These are phyloP conservation scores for Bufo bufo DNA, from an alignment of 2,113 vertebrate genomes.

Conservation along the genomic window DNA sequence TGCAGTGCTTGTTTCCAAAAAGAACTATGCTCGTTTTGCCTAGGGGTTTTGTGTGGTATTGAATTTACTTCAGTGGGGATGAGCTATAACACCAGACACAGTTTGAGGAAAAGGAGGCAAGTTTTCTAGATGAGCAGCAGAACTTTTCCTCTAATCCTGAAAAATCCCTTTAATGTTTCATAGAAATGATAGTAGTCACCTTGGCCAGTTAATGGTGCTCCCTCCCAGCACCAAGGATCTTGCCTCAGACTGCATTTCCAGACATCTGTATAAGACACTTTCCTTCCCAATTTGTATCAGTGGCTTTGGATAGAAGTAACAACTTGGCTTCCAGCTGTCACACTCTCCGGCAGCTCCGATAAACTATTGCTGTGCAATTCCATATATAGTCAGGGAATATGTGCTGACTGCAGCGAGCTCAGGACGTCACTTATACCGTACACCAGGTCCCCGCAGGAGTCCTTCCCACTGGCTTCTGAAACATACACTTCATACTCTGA, in stretches of 20 bases:
- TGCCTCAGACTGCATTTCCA: neutral
- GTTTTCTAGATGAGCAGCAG: neutral
- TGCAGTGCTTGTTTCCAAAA: no score
- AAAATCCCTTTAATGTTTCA: neutral
- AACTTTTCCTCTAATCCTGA: neutral
- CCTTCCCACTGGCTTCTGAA: constrained; percentile 16
- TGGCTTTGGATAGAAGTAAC: constrained; percentile 8
- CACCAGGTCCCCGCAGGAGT: constrained; percentile 38
- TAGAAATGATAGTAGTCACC: neutral
- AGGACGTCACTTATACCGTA: constrained; percentile 45
- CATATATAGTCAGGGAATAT: constrained; percentile 68
- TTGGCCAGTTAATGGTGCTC: neutral
- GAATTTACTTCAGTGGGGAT: neutral
- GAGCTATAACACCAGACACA: neutral
- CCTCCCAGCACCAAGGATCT: neutral
- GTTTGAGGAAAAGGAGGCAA: neutral
- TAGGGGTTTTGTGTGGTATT: neutral
- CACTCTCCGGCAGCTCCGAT: constrained; percentile 62
- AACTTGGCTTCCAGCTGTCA: constrained; percentile 63
- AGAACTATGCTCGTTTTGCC: neutral
- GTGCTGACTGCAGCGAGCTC: constrained; percentile 59
- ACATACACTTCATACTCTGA: constrained; percentile 32
- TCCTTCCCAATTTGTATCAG: neutral
- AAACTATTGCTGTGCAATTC: constrained; percentile 60
- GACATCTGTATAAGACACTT: neutral